Base-by-base conservation (phyloP, 2,797 vertebrate genomes). In the Neosilurus mollespiculum region DNA sequence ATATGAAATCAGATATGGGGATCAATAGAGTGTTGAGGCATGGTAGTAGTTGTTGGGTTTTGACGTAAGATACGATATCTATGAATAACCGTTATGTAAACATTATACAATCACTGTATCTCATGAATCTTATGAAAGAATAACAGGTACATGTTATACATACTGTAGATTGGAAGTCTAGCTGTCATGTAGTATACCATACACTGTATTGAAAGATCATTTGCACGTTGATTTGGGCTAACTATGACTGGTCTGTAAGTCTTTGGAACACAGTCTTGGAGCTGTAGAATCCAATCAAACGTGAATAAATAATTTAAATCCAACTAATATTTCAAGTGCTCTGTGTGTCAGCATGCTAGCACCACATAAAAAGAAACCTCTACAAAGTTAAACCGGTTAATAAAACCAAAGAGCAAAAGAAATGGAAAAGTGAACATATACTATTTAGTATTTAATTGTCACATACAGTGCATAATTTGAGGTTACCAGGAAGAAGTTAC, bases 81-180 rank as follows among this genome's bases (percentile, higher is more conserved):
- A 75, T 75, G 10, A 75, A 75, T 75, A 75, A 16, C 16, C 11
- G 72, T 75, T 75, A 58, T 75, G 72, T 75, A 58, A 58, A 58
- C 26, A 75, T 75, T 54, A 58, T 12, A 58, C 20, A 75, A 30
- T 18, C 11, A 12, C n/a, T 70, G 18, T 24, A 30, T 43, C 66
- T 69, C 66, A 43, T 37, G 37, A 37, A 69, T 69, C 15, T 24
- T 66, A 30, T 30, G 12, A 66, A 30, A 66, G 64, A 66, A 30
- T 30, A 34, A 7, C 26, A 69, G 34, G 18, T 20, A 8, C 7
- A 18, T 43, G 30, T 37, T 4, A 43, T 43, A 43, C 16, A 66
- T 58, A 73, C 53, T 56, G 9, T 58, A 75, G 16, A 24, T 30
- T 54, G n/a, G 24, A 73, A 30, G 3, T 18, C 14, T 18, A 30